Evolutionary conservation across 2,797 vertebrate genomes (phyloP), one percentile per base, ranked within the genome.

Genomic region (Atherinosoma microstoma): DNA sequence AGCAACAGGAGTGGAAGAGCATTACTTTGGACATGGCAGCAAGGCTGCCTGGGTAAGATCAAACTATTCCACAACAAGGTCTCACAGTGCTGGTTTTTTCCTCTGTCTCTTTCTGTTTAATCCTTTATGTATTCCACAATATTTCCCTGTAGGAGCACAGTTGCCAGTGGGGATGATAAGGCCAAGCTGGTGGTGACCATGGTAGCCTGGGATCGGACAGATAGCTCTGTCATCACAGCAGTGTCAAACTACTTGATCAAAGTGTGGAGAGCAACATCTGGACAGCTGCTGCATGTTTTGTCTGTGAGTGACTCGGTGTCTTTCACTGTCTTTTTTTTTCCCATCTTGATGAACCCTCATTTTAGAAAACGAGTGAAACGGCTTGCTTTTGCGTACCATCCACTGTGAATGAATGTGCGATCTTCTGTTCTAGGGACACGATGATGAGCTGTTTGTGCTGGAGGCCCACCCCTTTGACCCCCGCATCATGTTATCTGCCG

Each of bases 221-320:
- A 99, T 62, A 90, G 88, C 56, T 96, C 95, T 0, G 94, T 99
- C 89, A 96, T 99, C 92, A 99, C 98, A 18, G 98, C 98, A 4
- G 98, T 99, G 77, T 98, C 99, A 67, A 99, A 99, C 88, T 98
- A 96, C 83, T 94, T 98, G 82, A 95, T 99, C 78, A 99, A 99
- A 96, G 98, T 99, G 70, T 99, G 98, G 98, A 96, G 94, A 85
- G 94, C 97, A 0, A 75, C 91, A 56, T 95, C 94, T 0, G 98
- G 98, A 58, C 96, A 99, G 90, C 95, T 99, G 80, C 95, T 98
- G 78, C 98, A 99, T 53, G 93, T 96, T 47, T 94, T 99, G 76
- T 95, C 96, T 57, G 98, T 99, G 91, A 95, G 97, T 96, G 83
- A 49, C 42, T 45, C 40, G 2, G 24, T 27, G 24, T 27, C 24